These are phyloP conservation scores for Lymantria dispar DNA, from an alignment of 2,888 invertebrate genomes.

Conservation along the genomic window DNA sequence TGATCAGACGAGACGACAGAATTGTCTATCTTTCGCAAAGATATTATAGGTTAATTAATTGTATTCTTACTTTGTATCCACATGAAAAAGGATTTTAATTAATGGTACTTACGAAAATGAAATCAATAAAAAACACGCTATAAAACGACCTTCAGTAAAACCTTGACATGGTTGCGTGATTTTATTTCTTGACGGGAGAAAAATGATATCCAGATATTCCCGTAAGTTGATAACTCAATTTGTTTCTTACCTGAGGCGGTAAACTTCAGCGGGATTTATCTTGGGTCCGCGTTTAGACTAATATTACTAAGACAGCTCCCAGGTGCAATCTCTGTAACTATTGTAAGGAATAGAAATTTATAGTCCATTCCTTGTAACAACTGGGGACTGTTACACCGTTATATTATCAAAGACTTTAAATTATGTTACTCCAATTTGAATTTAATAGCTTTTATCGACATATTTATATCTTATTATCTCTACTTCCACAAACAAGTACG, in stretches of 20 bases:
- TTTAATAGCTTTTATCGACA: no score
- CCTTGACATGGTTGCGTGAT: constrained; percentile 2
- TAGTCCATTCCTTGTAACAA: constrained; percentile 51
- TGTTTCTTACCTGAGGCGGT: constrained; percentile 45
- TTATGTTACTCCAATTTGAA: no score
- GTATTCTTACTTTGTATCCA: no score
- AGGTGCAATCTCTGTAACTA: constrained; percentile 74
- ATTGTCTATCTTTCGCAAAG: no score
- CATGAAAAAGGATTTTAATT: no score
- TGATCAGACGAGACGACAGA: no score
- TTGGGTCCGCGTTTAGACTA: constrained; percentile 59
- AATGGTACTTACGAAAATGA: no score
- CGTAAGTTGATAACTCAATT: constrained; percentile 62
- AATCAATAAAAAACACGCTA: no score
- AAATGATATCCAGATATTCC: constrained; percentile 42
- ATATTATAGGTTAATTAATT: no score
- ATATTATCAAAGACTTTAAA: not conserved
- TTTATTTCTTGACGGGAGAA: constrained; percentile 36
- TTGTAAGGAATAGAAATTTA: constrained; percentile 74
- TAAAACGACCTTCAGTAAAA: no score
- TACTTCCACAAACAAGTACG: no score
- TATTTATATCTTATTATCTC: no score
- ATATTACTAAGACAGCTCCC: constrained; percentile 66
- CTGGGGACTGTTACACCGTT: constrained; percentile 40
- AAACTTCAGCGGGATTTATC: constrained; percentile 60